Evolutionary conservation across 2,113 vertebrate genomes (phyloP).

Genomic region (Micromys minutus): DNA sequence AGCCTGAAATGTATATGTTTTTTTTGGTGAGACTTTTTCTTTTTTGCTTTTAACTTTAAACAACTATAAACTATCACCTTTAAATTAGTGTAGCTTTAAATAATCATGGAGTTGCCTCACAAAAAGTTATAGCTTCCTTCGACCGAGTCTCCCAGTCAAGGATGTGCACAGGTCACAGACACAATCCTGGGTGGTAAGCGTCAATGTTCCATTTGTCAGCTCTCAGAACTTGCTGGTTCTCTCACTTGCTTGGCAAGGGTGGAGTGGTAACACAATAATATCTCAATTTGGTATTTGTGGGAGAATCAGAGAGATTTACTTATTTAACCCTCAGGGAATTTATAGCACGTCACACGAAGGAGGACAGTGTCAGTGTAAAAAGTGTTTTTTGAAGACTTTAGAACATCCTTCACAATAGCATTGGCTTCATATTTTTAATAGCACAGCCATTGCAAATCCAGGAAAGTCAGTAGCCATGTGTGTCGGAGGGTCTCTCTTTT

Average conservation of each 20-base stretch:
- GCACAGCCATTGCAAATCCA: neutral
- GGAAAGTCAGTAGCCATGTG: slow-evolving; percentile 2
- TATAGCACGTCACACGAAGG: slow-evolving; percentile 1
- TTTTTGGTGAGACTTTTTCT: neutral
- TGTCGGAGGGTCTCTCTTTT: slow-evolving; percentile 18
- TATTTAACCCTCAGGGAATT: neutral
- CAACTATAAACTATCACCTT: neutral
- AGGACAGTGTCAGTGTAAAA: neutral
- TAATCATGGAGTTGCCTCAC: slow-evolving; percentile 23
- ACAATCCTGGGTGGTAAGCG: neutral
- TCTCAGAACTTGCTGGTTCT: slow-evolving; percentile 19
- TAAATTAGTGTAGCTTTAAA: slow-evolving; percentile 29
- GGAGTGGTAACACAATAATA: slow-evolving; percentile 14
- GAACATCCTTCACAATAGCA: neutral
- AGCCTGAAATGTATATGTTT: slow-evolving; percentile 17
- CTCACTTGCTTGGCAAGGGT: slow-evolving; percentile 14
- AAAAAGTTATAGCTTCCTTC: slow-evolving; percentile 32
- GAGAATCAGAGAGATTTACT: neutral
- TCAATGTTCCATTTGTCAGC: neutral
- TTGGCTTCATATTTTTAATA: neutral
- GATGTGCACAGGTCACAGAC: slow-evolving; percentile 22
- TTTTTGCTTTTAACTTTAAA: slow-evolving; percentile 8
- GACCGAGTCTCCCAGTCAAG: neutral
- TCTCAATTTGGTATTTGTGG: neutral
- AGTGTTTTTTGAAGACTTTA: slow-evolving; percentile 45